Evolutionary conservation across 2,888 invertebrate species (phyloP).

Genomic region (Drosophila lutescens): DNA sequence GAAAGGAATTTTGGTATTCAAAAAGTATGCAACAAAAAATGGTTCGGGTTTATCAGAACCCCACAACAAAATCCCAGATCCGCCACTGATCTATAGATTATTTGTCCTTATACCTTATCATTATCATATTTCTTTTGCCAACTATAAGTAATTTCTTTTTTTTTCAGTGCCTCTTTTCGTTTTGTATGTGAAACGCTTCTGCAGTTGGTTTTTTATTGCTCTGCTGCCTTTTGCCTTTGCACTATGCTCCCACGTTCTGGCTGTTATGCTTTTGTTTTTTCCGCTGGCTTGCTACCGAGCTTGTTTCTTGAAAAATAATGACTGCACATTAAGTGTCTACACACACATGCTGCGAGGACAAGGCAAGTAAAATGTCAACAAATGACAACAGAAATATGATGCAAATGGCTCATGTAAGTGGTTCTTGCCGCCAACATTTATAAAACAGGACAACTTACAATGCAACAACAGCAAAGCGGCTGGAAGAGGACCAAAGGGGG

Average conservation of each 20-base stretch:
- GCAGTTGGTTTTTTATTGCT: conserved; percentile 48
- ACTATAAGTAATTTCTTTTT: background rate
- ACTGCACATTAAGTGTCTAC: conserved; percentile 76
- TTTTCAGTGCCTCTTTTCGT: background rate
- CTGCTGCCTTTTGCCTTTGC: conserved; percentile 58
- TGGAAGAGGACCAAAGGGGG: background rate
- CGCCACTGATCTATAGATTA: too few relatives aligned
- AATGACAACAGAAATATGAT: conserved; percentile 83
- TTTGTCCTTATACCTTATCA: too few relatives aligned
- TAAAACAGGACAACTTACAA: conserved; percentile 59
- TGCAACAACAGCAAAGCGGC: conserved; percentile 53
- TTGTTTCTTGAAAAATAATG: conserved; percentile 78
- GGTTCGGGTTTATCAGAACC: too few relatives aligned
- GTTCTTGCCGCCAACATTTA: conserved; percentile 73
- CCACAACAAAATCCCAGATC: too few relatives aligned
- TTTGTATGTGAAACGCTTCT: conserved; percentile 44
- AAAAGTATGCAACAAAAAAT: too few relatives aligned
- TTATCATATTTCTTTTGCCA: background rate
- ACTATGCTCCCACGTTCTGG: conserved; percentile 42
- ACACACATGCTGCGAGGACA: conserved; percentile 46
- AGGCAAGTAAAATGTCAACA: conserved; percentile 77
- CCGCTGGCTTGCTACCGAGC: conserved; percentile 55
- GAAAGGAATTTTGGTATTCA: too few relatives aligned
- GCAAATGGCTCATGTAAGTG: conserved; percentile 82
- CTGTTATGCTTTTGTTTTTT: conserved; percentile 45